Conservation (phyloP, 2,888 invertebrate species). For the Trypoxylon attenuatum region DNA sequence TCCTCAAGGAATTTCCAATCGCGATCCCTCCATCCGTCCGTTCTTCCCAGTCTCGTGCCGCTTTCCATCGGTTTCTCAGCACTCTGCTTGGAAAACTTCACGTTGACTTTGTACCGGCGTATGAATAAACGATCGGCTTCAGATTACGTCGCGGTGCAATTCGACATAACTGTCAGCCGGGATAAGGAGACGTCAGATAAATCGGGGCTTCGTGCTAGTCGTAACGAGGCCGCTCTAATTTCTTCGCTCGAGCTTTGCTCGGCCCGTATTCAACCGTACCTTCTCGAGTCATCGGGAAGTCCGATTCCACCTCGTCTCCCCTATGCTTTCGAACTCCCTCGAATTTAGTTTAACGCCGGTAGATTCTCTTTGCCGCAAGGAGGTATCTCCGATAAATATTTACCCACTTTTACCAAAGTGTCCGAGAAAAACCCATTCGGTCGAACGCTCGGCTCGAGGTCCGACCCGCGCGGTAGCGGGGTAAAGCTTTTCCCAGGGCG, state of each 20-base stretch:
- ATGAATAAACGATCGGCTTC: background rate
- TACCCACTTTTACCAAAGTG: no score
- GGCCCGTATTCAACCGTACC: background rate
- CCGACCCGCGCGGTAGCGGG: background rate
- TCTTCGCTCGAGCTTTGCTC: background rate
- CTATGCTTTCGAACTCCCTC: background rate
- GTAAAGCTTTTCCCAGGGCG: background rate
- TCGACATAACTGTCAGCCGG: background rate
- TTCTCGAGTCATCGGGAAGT: background rate
- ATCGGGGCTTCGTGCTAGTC: background rate
- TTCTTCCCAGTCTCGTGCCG: background rate
- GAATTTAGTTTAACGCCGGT: background rate
- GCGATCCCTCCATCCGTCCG: background rate
- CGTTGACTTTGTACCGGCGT: background rate
- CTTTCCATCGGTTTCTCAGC: background rate
- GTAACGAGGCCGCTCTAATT: background rate
- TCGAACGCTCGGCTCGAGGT: background rate
- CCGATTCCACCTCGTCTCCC: background rate
- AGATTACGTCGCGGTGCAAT: background rate
- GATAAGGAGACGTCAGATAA: background rate
- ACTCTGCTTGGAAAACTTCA: background rate
- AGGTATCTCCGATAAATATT: background rate
- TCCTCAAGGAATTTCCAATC: background rate
- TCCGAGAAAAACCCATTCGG: background rate
- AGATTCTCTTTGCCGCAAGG: background rate